These are phyloP conservation scores for Drosophila parthenogenetica DNA, from an alignment of 2,888 invertebrate genomes.

Conservation along the genomic window DNA sequence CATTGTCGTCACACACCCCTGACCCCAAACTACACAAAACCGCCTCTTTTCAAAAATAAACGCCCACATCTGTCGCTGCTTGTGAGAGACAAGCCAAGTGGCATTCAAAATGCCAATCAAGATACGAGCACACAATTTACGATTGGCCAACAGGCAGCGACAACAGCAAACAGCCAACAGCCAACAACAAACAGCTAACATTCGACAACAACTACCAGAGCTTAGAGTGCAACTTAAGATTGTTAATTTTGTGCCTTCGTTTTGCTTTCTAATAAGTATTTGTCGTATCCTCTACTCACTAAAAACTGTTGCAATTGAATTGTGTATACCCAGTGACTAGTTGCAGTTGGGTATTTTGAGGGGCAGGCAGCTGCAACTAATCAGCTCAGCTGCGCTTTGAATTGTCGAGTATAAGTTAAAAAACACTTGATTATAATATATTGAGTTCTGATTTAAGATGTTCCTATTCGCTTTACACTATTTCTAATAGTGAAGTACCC, in stretches of 20 bases:
- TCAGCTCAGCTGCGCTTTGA: too few species aligned
- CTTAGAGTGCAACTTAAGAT: constrained; percentile 37
- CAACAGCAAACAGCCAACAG: constrained; percentile 15
- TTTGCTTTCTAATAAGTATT: constrained; percentile 26
- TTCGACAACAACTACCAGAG: constrained; percentile 9
- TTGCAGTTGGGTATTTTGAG: neutral
- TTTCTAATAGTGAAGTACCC: too few species aligned
- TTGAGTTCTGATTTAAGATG: too few species aligned
- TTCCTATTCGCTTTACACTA: too few species aligned
- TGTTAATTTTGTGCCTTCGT: constrained; percentile 34
- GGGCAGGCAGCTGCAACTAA: too few species aligned
- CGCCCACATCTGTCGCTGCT: constrained; percentile 59
- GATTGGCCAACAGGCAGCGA: constrained; percentile 56
- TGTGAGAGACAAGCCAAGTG: constrained; percentile 61
- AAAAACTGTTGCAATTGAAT: constrained; percentile 14
- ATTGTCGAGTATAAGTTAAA: too few species aligned
- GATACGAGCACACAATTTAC: constrained; percentile 67
- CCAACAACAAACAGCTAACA: constrained; percentile 14
- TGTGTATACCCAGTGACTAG: neutral
- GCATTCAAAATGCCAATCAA: constrained; percentile 61
- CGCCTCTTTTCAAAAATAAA: constrained; percentile 28
- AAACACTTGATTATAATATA: too few species aligned
- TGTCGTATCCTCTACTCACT: neutral
- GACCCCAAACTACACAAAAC: neutral
- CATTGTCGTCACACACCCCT: constrained; percentile 28